phyloP scores from a whole-genome alignment of 1,140 invertebrate genomes.

The Pectinophora gossypiella region DNA sequence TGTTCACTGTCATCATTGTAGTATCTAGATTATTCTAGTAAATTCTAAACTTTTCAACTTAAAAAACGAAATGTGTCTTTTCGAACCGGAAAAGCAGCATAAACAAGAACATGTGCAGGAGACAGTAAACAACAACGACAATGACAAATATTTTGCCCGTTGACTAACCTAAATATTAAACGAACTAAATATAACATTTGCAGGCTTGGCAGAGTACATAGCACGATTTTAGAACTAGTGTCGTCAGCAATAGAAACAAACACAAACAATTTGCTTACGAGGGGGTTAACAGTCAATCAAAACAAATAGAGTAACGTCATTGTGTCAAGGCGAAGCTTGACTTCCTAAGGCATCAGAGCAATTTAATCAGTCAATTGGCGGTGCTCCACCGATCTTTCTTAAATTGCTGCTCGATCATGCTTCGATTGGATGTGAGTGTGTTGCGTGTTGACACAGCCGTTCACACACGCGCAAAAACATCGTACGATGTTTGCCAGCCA shows the following conservation, averaged over 20 bases:
- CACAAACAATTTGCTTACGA: not conserved
- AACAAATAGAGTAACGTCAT: constrained; percentile 27
- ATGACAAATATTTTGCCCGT: not conserved
- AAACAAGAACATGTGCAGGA: no score
- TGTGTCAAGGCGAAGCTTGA: constrained; percentile 34
- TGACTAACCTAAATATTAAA: not conserved
- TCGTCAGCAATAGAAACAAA: not conserved
- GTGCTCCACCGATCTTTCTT: constrained; percentile 31
- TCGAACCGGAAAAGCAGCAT: no score
- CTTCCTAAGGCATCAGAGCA: constrained; percentile 55
- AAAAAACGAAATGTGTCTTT: no score
- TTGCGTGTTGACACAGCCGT: constrained; percentile 28
- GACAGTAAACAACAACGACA: not conserved
- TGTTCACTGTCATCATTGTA: no score
- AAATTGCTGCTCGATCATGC: constrained; percentile 57
- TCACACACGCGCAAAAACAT: constrained; percentile 51
- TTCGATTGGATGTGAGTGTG: constrained; percentile 39
- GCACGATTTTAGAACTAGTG: not conserved
- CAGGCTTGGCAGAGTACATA: not conserved
- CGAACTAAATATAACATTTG: not conserved
- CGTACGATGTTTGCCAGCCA: constrained; percentile 60
- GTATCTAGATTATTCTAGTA: no score
- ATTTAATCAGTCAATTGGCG: constrained; percentile 44
- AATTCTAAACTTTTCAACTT: no score
- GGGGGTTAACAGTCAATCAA: constrained; percentile 28